These are phyloP conservation scores for Tetrapedia diversipes DNA, from an alignment of 2,888 invertebrate genomes.

Conservation along the genomic window DNA sequence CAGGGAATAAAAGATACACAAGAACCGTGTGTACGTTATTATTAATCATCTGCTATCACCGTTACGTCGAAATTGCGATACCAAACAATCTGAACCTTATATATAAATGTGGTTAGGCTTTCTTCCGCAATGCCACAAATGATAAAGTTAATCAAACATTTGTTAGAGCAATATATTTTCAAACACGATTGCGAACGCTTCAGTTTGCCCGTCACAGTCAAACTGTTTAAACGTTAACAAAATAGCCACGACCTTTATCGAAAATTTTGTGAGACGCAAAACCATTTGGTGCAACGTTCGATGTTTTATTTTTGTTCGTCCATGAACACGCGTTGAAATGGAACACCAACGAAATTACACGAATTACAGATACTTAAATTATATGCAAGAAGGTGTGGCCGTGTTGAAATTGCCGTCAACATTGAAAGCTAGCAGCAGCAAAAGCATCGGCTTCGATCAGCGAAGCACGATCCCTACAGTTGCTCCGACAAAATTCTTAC, in stretches of 20 bases:
- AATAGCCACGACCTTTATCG: not conserved
- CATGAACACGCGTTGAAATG: conserved; percentile 42
- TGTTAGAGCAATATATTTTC: conserved; percentile 12
- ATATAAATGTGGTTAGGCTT: conserved; percentile 47
- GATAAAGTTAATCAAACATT: conserved; percentile 56
- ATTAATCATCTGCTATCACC: too few relatives aligned
- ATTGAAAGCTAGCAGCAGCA: not conserved
- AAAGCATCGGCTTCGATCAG: not conserved
- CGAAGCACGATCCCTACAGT: not conserved
- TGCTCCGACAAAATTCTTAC: not conserved
- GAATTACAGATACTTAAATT: conserved; percentile 67
- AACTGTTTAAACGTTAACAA: not conserved
- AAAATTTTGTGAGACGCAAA: too few relatives aligned
- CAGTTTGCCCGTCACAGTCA: not conserved
- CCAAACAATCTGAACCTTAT: conserved; percentile 44
- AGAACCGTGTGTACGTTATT: too few relatives aligned
- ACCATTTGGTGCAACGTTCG: not conserved
- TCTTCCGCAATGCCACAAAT: conserved; percentile 38
- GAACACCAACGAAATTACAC: conserved; percentile 31
- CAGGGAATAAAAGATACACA: too few relatives aligned
- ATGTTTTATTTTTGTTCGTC: not conserved
- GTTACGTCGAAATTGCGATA: not conserved
- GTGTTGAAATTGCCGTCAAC: conserved; percentile 48
- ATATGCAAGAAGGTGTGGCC: conserved; percentile 61
- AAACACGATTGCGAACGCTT: conserved; percentile 14